Evolutionary conservation across 2,888 invertebrate species (phyloP).

Genomic region (Morpho helenor): DNA sequence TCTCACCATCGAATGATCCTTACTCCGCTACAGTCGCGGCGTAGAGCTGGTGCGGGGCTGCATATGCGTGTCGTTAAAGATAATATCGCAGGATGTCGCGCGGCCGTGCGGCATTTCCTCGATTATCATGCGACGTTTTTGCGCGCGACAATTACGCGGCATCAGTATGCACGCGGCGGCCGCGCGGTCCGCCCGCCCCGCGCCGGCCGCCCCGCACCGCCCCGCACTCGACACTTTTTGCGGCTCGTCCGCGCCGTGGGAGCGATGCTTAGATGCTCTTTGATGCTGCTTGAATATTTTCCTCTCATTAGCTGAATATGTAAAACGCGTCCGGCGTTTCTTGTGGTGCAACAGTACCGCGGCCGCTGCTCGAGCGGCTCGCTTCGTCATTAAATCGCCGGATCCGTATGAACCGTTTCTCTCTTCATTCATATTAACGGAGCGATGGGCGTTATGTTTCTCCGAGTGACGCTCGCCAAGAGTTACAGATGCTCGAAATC

Average conservation of each 20-base stretch:
- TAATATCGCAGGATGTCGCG: conserved; percentile 29
- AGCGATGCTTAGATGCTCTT: conserved; percentile 36
- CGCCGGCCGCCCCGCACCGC: conserved; percentile 28
- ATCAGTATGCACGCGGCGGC: conserved; percentile 67
- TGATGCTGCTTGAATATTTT: conserved; percentile 34
- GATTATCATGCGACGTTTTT: conserved; percentile 68
- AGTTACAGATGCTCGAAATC: no score
- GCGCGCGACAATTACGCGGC: conserved; percentile 59
- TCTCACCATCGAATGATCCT: background rate
- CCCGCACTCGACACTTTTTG: conserved; percentile 38
- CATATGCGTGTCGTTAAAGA: conserved; percentile 8
- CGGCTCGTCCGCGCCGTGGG: conserved; percentile 42
- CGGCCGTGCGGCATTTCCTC: conserved; percentile 53
- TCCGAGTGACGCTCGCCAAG: no score
- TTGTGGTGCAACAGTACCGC: background rate
- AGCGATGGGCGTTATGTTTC: no score
- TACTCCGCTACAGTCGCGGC: background rate
- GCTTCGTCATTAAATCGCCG: no score
- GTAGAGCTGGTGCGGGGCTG: background rate
- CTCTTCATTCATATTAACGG: no score
- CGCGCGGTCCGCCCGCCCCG: conserved; percentile 34
- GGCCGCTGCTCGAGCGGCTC: background rate
- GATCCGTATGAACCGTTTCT: no score
- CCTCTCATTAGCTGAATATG: conserved; percentile 27
- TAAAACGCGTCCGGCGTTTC: conserved; percentile 23